Percentiles rank a stretch among this genome's conserved stretches.
Conservation (phyloP, 2,888 invertebrate genomes). For the Hypolimnas misippus region DNA sequence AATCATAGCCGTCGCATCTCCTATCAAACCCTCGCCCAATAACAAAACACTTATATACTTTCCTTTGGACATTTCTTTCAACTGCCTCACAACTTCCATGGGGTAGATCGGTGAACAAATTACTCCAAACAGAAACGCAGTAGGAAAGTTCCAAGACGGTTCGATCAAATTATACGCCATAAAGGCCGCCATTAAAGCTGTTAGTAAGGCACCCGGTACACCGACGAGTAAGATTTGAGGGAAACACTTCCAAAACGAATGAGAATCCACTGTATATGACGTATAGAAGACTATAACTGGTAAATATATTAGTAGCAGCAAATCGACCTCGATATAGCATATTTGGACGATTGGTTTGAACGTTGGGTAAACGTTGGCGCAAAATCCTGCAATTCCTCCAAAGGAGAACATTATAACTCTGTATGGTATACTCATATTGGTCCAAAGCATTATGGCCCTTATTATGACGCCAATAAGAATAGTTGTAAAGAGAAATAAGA, state of each 20-base stretch:
- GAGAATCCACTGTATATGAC: conserved; percentile 69
- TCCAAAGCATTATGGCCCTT: conserved; percentile 65
- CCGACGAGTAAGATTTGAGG: conserved; percentile 70
- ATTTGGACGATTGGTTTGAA: conserved; percentile 65
- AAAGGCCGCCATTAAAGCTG: conserved; percentile 63
- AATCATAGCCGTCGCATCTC: conserved; percentile 74
- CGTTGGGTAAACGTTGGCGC: conserved; percentile 58
- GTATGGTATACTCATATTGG: conserved; percentile 63
- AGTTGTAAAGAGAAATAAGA: conserved; percentile 64
- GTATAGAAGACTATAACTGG: conserved; percentile 71
- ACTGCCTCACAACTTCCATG: conserved; percentile 67
- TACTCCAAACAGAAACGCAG: conserved; percentile 67
- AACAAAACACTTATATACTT: conserved; percentile 70
- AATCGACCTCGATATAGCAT: conserved; percentile 67
- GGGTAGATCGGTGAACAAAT: conserved; percentile 75
- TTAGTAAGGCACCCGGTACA: conserved; percentile 64
- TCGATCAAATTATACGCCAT: conserved; percentile 72
- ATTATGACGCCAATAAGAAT: conserved; percentile 66
- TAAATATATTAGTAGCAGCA: conserved; percentile 60
- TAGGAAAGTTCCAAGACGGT: conserved; percentile 64
- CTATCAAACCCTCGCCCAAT: conserved; percentile 71
- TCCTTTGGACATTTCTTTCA: conserved; percentile 68
- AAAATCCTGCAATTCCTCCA: conserved; percentile 67
- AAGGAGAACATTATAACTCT: conserved; percentile 71
- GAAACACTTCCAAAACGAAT: conserved; percentile 71